These are phyloP conservation scores for Leucoma salicis DNA, from an alignment of 2,888 invertebrate genomes.

Conservation along the genomic window DNA sequence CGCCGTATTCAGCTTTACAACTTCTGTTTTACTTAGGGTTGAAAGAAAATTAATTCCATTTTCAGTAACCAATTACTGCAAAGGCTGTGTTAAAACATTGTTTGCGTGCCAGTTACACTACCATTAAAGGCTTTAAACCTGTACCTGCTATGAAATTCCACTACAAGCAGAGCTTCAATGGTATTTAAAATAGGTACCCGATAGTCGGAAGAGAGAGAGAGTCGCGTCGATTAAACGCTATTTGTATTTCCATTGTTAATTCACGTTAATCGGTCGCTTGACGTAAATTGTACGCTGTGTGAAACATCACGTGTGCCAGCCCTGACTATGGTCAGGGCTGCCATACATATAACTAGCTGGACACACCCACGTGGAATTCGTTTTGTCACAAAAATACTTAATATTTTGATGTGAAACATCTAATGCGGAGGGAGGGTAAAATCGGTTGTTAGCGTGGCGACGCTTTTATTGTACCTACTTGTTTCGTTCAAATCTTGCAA, in stretches of 20 bases:
- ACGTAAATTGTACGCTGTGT: constrained; percentile 32
- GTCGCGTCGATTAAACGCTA: constrained; percentile 18
- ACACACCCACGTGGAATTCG: too few relatives aligned
- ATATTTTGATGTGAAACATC: too few relatives aligned
- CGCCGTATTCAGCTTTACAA: too few relatives aligned
- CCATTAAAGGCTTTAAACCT: neutral
- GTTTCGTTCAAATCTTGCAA: too few relatives aligned
- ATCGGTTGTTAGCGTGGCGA: too few relatives aligned
- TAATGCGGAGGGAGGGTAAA: too few relatives aligned
- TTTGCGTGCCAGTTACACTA: neutral
- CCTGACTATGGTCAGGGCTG: constrained; percentile 3
- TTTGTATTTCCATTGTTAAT: constrained; percentile 32
- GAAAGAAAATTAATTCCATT: too few relatives aligned
- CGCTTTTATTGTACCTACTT: too few relatives aligned
- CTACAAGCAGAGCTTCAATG: neutral
- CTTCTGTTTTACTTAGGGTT: too few relatives aligned
- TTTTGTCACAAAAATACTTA: too few relatives aligned
- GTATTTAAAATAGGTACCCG: neutral
- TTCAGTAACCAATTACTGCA: too few relatives aligned
- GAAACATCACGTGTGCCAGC: constrained; percentile 30
- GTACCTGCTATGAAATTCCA: neutral
- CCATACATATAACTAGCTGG: neutral
- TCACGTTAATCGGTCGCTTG: constrained; percentile 20
- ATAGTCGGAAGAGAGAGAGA: neutral
- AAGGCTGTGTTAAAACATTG: neutral